Conservation (phyloP, 2,797 vertebrate genomes). For the Brachyalestes nurse region DNA sequence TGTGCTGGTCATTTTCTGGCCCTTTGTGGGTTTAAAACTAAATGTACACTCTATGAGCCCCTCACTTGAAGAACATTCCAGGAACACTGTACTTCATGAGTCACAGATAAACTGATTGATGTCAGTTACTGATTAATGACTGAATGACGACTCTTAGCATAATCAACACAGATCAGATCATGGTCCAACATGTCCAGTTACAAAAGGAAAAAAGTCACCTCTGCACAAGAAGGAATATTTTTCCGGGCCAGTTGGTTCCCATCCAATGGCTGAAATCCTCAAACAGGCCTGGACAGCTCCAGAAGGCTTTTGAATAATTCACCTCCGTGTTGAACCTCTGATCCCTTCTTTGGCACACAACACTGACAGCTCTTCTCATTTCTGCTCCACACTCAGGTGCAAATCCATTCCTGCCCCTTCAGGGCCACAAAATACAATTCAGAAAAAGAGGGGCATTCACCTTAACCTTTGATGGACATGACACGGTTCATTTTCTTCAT, state of each 20-base stretch:
- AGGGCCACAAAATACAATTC: slow-evolving; percentile 14
- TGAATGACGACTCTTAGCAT: too few species aligned
- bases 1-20: too few species aligned
- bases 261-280: not conserved
- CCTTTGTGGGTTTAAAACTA: too few species aligned
- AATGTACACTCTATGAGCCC: too few species aligned
- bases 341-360: slow-evolving; percentile 47
- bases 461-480: not conserved
- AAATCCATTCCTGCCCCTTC: slow-evolving; percentile 37
- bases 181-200: not conserved
- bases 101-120: too few species aligned
- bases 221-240: not conserved
- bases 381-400: slow-evolving; percentile 46
- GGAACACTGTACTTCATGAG: too few species aligned
- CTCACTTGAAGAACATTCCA: too few species aligned
- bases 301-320: slow-evolving; percentile 47
- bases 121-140: not conserved
- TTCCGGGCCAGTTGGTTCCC: slow-evolving; percentile 12
- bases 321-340: slow-evolving; percentile 49
- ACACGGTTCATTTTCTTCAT: not conserved
- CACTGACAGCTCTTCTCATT: slow-evolving; percentile 60
- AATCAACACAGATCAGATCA: too few species aligned
- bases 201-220: not conserved
- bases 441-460: not conserved
- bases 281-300: slow-evolving; percentile 24